These are phyloP conservation scores for Pseudachorutes palmiensis DNA, from an alignment of 1,140 invertebrate species.

Conservation along the genomic window DNA sequence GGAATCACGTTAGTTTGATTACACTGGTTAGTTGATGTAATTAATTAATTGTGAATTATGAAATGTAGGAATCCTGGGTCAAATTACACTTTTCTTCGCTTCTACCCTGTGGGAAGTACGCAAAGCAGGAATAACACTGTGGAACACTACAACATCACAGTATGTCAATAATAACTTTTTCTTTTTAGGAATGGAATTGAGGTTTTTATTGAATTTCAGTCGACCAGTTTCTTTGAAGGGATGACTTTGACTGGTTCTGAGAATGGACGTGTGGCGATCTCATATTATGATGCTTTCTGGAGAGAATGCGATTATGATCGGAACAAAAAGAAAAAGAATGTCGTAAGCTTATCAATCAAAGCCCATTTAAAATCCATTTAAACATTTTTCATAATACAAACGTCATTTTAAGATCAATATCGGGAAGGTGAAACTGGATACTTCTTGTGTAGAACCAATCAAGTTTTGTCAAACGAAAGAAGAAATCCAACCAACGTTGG, in stretches of 20 bases:
- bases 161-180: slow-evolving; percentile 14
- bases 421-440: neutral
- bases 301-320: slow-evolving; percentile 32
- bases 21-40: neutral
- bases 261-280: slow-evolving; percentile 21
- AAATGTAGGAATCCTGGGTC: slow-evolving; percentile 17
- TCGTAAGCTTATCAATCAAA: too few species aligned
- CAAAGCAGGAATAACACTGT: slow-evolving; percentile 17
- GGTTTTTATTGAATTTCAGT: slow-evolving; percentile 17
- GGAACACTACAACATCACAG: slow-evolving; percentile 24
- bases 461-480: neutral
- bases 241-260: slow-evolving; percentile 24
- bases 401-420: too few species aligned
- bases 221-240: slow-evolving; percentile 20
- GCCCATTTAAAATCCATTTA: too few species aligned
- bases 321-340: slow-evolving; percentile 34
- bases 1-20: slow-evolving; percentile 20
- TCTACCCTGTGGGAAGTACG: slow-evolving; percentile 27
- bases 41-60: slow-evolving; percentile 11
- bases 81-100: slow-evolving; percentile 21
- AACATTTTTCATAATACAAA: too few species aligned
- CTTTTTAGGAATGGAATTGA: neutral
- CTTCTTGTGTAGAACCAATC: neutral
- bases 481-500: neutral
- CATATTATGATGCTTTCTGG: slow-evolving; percentile 31